Evolutionary conservation across 2,797 vertebrate species (phyloP).

Genomic region (Avahi laniger): DNA sequence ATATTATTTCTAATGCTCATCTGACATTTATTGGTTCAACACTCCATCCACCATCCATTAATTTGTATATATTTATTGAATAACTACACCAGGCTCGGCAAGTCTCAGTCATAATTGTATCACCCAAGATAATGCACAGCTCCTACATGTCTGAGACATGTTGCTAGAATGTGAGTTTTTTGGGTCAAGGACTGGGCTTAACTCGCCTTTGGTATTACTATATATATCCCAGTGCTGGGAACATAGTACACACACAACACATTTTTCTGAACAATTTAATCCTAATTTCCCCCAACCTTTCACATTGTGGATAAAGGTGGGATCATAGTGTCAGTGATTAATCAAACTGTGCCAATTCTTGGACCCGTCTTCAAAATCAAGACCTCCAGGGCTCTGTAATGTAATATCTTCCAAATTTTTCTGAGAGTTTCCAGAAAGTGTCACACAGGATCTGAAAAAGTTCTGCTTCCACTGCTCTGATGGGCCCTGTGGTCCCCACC

Average conservation of each 20-base stretch:
- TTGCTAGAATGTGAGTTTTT: background rate
- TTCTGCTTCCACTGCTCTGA: background rate
- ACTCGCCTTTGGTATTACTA: background rate
- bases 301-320: background rate
- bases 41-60: background rate
- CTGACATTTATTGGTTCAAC: background rate
- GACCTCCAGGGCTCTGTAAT: background rate
- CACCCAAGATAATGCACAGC: accelerated
- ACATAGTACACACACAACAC: background rate
- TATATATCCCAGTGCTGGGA: background rate
- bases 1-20: background rate
- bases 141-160: background rate
- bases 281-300: background rate
- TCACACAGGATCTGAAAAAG: background rate
- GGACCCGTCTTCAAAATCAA: background rate
- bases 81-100: background rate
- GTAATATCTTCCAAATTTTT: background rate
- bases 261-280: background rate
- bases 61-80: background rate
- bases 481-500: background rate
- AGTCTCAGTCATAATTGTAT: background rate
- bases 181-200: background rate
- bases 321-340: background rate
- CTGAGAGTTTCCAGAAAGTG: background rate
- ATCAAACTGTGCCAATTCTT: background rate